These are phyloP conservation scores for Lithophane leautieri DNA, from an alignment of 2,888 invertebrate species.

Conservation along the genomic window DNA sequence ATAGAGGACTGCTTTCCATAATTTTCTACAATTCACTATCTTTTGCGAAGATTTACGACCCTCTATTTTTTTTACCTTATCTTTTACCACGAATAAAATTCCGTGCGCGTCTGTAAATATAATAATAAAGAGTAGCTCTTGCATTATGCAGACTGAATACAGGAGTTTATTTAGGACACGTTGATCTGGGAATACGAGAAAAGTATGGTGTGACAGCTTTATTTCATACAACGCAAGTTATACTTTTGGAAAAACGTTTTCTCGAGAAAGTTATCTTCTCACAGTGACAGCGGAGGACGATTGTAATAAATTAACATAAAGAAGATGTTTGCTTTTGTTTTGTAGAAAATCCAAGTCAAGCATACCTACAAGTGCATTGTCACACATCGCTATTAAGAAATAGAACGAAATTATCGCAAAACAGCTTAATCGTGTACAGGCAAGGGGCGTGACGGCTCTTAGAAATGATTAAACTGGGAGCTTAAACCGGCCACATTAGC, in stretches of 20 bases:
- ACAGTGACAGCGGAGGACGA: background rate
- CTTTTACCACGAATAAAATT: conserved; percentile 63
- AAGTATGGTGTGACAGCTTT: conserved; percentile 26
- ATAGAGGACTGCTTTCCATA: conserved; percentile 71
- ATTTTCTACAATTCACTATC: conserved; percentile 73
- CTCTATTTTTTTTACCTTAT: conserved; percentile 70
- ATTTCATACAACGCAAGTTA: conserved; percentile 18
- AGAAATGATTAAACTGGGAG: background rate
- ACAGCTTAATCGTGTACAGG: background rate
- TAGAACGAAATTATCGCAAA: background rate
- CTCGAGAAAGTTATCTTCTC: conserved; percentile 6
- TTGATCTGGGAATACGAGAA: conserved; percentile 38
- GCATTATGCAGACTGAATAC: conserved; percentile 57
- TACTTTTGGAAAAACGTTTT: background rate
- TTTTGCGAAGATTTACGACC: conserved; percentile 69
- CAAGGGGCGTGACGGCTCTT: background rate
- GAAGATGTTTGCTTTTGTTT: conserved; percentile 1
- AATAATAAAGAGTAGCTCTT: conserved; percentile 42
- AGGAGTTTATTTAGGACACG: conserved; percentile 43
- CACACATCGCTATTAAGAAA: background rate
- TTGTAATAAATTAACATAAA: conserved; percentile 29
- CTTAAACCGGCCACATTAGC: no score
- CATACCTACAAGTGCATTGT: background rate
- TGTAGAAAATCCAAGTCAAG: background rate
- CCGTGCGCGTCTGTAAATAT: conserved; percentile 33